Percentiles rank a stretch among this genome's conserved stretches.
These are phyloP conservation scores for Drosophila arawakana DNA, from an alignment of 1,140 invertebrate species.

Conservation along the genomic window DNA sequence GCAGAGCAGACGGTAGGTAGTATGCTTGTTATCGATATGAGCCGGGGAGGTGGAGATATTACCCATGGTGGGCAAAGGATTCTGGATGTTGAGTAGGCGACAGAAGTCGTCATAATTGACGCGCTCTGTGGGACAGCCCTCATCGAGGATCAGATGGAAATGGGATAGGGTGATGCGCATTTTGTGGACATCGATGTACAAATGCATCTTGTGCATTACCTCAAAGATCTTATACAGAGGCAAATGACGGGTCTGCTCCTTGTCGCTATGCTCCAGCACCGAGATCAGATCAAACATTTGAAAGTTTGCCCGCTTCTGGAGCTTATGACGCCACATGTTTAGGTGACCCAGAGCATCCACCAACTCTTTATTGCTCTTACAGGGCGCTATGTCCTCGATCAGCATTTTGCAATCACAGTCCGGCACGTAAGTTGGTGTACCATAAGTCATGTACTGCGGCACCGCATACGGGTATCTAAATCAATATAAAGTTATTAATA, in stretches of 20 bases:
- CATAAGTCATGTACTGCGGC: slow-evolving; percentile 48
- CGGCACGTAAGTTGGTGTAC: background rate
- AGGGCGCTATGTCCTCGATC: slow-evolving; percentile 51
- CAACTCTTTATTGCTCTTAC: slow-evolving; percentile 22
- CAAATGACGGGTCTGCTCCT: slow-evolving; percentile 45
- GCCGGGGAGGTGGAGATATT: slow-evolving; percentile 34
- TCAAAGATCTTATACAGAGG: slow-evolving; percentile 44
- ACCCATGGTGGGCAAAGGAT: slow-evolving; percentile 56
- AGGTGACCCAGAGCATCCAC: slow-evolving; percentile 54
- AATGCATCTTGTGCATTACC: slow-evolving; percentile 38
- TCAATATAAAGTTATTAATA: background rate
- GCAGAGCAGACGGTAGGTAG: slow-evolving; percentile 66
- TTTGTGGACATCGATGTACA: slow-evolving; percentile 50
- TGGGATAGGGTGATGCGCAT: slow-evolving; percentile 44
- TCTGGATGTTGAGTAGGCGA: slow-evolving; percentile 49
- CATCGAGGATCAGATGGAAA: slow-evolving; percentile 60
- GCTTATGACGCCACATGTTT: slow-evolving; percentile 54
- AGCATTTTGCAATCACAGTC: slow-evolving; percentile 55
- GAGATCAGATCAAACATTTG: slow-evolving; percentile 52
- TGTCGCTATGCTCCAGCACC: slow-evolving; percentile 51
- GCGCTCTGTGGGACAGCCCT: slow-evolving; percentile 46
- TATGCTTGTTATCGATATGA: slow-evolving; percentile 48
- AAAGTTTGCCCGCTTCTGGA: slow-evolving; percentile 50
- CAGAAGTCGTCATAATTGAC: slow-evolving; percentile 61
- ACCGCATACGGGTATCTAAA: slow-evolving; percentile 50